Percentiles rank a stretch among this genome's conserved stretches.
Evolutionary conservation across 2,888 invertebrate species (phyloP).

Genomic region (Brassicogethes aeneus): DNA sequence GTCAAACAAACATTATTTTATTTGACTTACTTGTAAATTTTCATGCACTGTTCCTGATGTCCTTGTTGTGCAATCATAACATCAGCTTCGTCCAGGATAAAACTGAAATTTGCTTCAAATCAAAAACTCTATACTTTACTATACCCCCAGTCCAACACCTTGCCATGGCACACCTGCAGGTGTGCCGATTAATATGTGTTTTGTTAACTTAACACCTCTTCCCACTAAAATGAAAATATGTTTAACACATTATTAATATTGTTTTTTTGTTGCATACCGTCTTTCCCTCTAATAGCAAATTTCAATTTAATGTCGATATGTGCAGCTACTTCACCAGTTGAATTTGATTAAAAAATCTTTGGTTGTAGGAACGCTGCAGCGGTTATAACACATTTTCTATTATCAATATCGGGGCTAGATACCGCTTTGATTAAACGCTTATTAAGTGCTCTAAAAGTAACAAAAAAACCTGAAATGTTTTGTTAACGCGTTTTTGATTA

Average conservation of each 20-base stretch:
- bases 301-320: conserved; percentile 86
- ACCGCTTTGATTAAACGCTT: too few species aligned
- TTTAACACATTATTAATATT: conserved; percentile 5
- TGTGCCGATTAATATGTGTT: conserved; percentile 95
- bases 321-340: conserved; percentile 83
- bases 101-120: conserved; percentile 76
- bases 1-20: too few species aligned
- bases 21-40: conserved; percentile 86
- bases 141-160: conserved; percentile 90
- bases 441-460: too few species aligned
- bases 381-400: too few species aligned
- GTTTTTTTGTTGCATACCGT: conserved; percentile 49
- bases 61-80: conserved; percentile 99
- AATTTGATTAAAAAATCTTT: not conserved
- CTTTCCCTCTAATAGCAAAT: conserved; percentile 91
- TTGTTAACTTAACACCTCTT: conserved; percentile 61
- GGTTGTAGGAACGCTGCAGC: too few species aligned
- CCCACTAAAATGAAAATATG: conserved; percentile 57
- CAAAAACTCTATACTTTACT: conserved; percentile 79
- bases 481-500: too few species aligned
- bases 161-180: too few species aligned
- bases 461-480: too few species aligned
- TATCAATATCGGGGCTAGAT: too few species aligned
- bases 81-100: conserved; percentile 99
- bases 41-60: conserved; percentile 92